Percentiles rank a stretch among this genome's conserved stretches.
Conservation (phyloP, 2,888 invertebrate species). For the Zaprionus bogoriensis region DNA sequence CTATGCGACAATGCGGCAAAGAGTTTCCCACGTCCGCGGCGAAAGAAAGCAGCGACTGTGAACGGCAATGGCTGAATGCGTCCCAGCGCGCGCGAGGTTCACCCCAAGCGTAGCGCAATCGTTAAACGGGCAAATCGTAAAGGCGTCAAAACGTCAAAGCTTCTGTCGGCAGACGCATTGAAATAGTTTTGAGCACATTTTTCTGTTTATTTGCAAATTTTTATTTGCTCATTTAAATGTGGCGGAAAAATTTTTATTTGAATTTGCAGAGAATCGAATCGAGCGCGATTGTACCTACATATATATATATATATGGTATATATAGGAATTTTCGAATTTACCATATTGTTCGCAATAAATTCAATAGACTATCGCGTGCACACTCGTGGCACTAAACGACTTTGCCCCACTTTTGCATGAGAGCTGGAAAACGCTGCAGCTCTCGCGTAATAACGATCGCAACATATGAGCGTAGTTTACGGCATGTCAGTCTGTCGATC, state of each 20-base stretch:
- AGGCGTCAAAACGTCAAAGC: neutral
- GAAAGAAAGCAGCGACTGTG: slow-evolving; percentile 30
- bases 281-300: too few relatives aligned
- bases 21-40: slow-evolving; percentile 61
- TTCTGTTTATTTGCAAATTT: too few relatives aligned
- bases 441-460: too few relatives aligned
- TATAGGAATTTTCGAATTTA: neutral
- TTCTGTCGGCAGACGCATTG: too few relatives aligned
- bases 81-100: slow-evolving; percentile 23
- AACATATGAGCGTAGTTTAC: too few relatives aligned
- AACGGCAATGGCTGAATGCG: slow-evolving; percentile 16
- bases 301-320: too few relatives aligned
- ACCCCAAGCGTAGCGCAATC: slow-evolving; percentile 3
- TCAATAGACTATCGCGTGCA: neutral
- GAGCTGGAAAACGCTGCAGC: too few relatives aligned
- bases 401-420: neutral
- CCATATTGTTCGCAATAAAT: neutral
- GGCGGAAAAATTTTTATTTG: too few relatives aligned
- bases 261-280: too few relatives aligned
- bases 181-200: too few relatives aligned
- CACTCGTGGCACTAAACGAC: neutral
- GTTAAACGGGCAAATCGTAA: slow-evolving; percentile 2
- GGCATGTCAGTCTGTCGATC: too few relatives aligned
- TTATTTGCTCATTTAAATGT: too few relatives aligned
- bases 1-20: slow-evolving; percentile 58